Evolutionary conservation across 2,888 invertebrate genomes (phyloP).

Genomic region (Cephus rjabovi): DNA sequence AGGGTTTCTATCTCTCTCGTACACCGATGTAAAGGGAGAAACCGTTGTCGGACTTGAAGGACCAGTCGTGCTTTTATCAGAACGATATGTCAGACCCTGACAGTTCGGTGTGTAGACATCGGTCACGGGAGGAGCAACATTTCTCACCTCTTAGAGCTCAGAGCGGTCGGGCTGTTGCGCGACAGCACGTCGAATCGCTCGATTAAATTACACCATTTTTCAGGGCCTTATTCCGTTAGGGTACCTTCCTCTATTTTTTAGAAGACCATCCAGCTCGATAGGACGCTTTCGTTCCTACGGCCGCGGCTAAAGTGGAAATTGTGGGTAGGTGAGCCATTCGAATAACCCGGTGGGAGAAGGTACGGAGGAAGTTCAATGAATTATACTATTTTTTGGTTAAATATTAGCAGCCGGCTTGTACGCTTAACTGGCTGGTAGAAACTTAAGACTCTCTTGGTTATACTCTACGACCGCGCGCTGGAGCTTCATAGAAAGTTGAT

Average conservation of each 20-base stretch:
- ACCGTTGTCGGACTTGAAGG: constrained; percentile 37
- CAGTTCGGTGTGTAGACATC: constrained; percentile 59
- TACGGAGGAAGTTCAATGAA: not conserved
- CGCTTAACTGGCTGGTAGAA: not conserved
- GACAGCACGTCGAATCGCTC: constrained; percentile 49
- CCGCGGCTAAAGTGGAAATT: not conserved
- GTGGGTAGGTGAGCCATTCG: not conserved
- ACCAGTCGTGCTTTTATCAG: constrained; percentile 58
- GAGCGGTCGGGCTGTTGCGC: constrained; percentile 35
- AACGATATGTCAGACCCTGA: constrained; percentile 62
- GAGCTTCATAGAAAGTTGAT: not conserved
- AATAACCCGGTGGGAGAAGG: not conserved
- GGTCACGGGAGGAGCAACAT: constrained; percentile 56
- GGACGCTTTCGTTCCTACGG: not conserved
- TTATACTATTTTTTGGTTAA: not conserved
- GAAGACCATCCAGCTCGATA: not conserved
- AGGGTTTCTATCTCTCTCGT: not conserved
- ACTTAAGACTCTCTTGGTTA: not conserved
- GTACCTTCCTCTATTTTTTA: not conserved
- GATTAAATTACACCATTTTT: constrained; percentile 55
- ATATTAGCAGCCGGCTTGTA: not conserved
- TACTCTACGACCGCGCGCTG: not conserved
- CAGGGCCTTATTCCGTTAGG: constrained; percentile 28
- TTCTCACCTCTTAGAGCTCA: constrained; percentile 55
- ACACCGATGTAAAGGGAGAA: constrained; percentile 16